Evolutionary conservation across 2,797 vertebrate species (phyloP), one percentile per base, ranked within the genome.

Genomic region (Sylvia borin): DNA sequence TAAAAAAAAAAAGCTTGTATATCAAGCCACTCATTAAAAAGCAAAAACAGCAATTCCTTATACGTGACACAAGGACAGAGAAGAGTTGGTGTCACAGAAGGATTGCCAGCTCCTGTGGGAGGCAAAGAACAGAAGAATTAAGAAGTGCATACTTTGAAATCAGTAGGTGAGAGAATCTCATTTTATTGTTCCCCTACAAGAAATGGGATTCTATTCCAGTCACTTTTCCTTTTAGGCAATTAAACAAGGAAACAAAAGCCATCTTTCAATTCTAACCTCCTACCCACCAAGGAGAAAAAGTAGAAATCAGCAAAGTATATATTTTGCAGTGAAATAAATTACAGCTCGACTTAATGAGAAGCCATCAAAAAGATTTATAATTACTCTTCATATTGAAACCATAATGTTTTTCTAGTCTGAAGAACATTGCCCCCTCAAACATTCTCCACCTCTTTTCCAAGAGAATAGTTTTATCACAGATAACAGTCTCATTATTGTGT

Each of bases 161-260:
- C 65, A 50, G 34, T 42, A 51, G n/a, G 57, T 60, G 16, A 75
- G 27, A 78, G n/a, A 67, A 62, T 31, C 64, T 76, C 71, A 61
- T 43, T 91, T 79, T 79, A 85, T 50, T 77, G 43, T 54, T 91
- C 68, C 81, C n/a, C 61, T 61, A 53, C 19, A 68, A 71, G 34
- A 77, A 82, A 74, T 14, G 10, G 13, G 40, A 78, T 76, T 90
- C 55, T 87, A 45, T 60, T 87, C 47, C 45, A 65, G 43, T 71
- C 76, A 31, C 61, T 81, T 71, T 58, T 66, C 22, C 60, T 93
- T 62, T 93, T 74, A 85, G 51, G 54, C 43, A 65, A 95, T 76
- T 95, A 96, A 95, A 79, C 19, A 84, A 85, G 50, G 75, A 92
- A 93, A 91, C 47, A 94, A 92, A 96, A 91, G n/a, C 47, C 51